A percentile compares a stretch with the other conserved stretches of the same genome.
These are phyloP conservation scores for Aquatica leii DNA, from an alignment of 2,888 invertebrate genomes.

Conservation along the genomic window DNA sequence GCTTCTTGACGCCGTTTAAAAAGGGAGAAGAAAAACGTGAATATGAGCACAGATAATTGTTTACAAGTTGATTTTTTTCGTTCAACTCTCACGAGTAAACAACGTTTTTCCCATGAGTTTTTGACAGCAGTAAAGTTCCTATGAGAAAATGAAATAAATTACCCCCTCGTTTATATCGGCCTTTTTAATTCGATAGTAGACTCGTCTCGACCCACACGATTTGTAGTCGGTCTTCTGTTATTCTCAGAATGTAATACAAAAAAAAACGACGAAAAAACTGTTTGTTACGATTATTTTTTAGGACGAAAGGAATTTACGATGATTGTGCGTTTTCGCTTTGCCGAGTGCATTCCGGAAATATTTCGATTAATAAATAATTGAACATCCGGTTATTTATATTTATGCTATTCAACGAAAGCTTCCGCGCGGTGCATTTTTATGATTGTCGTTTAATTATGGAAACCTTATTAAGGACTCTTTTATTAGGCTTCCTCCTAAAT, in stretches of 20 bases:
- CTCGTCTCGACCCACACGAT: conserved; percentile 27
- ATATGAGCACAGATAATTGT: conserved; percentile 23
- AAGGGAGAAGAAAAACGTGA: no score
- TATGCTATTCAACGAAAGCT: background rate
- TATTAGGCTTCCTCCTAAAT: no score
- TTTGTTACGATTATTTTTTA: conserved; percentile 12
- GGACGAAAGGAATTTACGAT: background rate
- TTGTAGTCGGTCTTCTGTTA: conserved; percentile 17
- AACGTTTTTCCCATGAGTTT: conserved; percentile 36
- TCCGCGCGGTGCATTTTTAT: no score
- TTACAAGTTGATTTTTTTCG: conserved; percentile 28
- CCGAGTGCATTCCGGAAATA: background rate
- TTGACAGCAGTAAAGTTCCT: conserved; percentile 34
- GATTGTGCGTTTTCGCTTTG: background rate
- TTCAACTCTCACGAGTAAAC: conserved; percentile 28
- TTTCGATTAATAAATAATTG: conserved; percentile 2
- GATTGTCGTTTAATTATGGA: no score
- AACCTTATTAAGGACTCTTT: no score
- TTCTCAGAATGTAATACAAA: background rate
- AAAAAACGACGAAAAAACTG: conserved; percentile 1
- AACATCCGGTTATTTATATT: background rate
- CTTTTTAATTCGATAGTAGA: conserved; percentile 20
- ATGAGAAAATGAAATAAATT: conserved; percentile 39
- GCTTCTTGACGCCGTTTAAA: no score
- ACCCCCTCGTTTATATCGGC: conserved; percentile 30